Conservation (phyloP, 2,113 vertebrate species). For the Hippopotamus amphibius region DNA sequence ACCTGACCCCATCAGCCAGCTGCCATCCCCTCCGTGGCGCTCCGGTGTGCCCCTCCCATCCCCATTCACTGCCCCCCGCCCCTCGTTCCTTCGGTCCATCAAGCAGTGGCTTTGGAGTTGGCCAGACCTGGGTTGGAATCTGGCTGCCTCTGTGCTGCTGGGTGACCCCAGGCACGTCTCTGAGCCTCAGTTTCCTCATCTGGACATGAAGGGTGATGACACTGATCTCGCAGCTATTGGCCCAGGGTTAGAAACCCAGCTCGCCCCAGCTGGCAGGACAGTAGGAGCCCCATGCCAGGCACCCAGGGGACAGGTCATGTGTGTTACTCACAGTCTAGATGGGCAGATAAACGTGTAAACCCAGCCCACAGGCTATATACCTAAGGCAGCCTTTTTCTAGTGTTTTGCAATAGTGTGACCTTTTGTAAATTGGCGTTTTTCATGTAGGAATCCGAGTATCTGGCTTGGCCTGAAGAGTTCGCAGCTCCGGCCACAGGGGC, state of each 20-base stretch:
- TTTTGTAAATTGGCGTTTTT: not conserved
- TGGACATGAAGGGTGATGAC: not conserved
- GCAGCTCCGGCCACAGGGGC: not conserved
- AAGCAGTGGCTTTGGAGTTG: not conserved
- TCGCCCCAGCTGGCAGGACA: not conserved
- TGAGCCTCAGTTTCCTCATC: not conserved
- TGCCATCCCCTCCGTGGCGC: rapidly evolving
- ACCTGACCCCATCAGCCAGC: not conserved
- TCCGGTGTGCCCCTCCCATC: not conserved
- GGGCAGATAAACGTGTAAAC: no score
- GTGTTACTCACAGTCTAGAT: not conserved
- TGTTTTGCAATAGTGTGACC: not conserved
- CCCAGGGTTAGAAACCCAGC: not conserved
- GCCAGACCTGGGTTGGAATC: not conserved
- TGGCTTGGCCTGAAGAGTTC: not conserved
- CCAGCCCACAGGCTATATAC: not conserved
- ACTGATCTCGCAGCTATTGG: not conserved
- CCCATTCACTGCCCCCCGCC: not conserved
- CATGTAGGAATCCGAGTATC: rapidly evolving
- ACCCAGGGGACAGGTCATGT: not conserved
- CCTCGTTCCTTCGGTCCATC: not conserved
- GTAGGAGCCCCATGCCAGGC: not conserved
- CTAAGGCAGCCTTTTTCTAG: not conserved
- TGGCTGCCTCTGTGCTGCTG: not conserved
- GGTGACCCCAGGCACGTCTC: not conserved